phyloP scores from a whole-genome alignment of 2,888 invertebrate species.

The Lithophane socia region DNA sequence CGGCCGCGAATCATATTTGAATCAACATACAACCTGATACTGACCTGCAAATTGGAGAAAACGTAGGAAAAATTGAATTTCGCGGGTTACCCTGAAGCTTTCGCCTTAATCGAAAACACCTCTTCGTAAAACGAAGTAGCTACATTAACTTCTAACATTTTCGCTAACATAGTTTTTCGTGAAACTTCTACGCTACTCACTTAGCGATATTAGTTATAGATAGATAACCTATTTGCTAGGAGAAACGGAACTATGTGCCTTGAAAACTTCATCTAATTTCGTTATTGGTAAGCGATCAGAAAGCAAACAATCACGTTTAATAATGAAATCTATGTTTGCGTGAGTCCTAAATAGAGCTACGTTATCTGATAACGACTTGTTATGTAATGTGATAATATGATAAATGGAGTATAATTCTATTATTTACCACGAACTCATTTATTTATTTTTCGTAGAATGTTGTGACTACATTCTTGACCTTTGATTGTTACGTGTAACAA shows the following conservation, averaged over 20 bases:
- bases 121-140: neutral
- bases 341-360: neutral
- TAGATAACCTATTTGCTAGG: conserved; percentile 16
- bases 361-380: too few relatives aligned
- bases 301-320: neutral
- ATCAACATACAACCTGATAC: too few relatives aligned
- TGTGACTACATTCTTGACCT: too few relatives aligned
- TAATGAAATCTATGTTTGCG: neutral
- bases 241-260: neutral
- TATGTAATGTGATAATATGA: too few relatives aligned
- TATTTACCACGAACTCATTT: too few relatives aligned
- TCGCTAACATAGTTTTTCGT: conserved; percentile 9
- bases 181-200: conserved; percentile 17
- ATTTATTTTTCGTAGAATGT: too few relatives aligned
- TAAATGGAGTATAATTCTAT: too few relatives aligned
- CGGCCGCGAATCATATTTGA: too few relatives aligned
- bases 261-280: conserved; percentile 3
- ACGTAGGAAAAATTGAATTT: too few relatives aligned
- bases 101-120: conserved; percentile 10
- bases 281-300: conserved; percentile 13
- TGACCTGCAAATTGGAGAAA: too few relatives aligned
- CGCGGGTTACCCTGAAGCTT: too few relatives aligned
- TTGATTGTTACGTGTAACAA: too few relatives aligned
- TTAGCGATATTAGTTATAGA: conserved; percentile 29
- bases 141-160: conserved; percentile 24